phyloP scores from a whole-genome alignment of 2,797 vertebrate species.

The Melanotaenia nigrans region DNA sequence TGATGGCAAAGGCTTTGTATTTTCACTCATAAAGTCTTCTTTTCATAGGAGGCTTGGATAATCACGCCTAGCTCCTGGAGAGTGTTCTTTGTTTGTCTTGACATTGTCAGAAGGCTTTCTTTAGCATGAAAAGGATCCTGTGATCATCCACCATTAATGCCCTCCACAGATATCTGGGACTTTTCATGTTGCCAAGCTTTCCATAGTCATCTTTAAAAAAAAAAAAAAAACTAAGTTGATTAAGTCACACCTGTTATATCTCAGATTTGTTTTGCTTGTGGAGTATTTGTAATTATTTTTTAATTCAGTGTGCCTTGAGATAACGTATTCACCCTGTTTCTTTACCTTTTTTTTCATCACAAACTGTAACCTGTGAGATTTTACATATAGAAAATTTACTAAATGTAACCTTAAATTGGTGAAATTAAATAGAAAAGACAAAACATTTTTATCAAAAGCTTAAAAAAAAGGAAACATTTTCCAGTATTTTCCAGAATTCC shows the following conservation, averaged over 20 bases:
- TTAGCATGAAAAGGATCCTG: neutral
- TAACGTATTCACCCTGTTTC: too few species aligned
- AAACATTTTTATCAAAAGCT: constrained; percentile 2
- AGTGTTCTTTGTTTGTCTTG: neutral
- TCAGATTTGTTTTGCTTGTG: neutral
- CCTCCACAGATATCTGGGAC: neutral
- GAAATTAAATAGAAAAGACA: neutral
- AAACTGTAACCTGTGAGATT: too few species aligned
- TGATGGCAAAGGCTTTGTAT: neutral
- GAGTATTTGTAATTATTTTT: too few species aligned
- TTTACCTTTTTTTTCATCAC: too few species aligned
- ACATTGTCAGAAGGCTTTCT: neutral
- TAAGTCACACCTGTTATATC: neutral
- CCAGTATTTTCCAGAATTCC: constrained; percentile 6
- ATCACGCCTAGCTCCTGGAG: neutral
- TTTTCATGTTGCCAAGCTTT: neutral
- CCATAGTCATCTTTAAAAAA: neutral
- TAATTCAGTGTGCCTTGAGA: too few species aligned
- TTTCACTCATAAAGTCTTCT: neutral
- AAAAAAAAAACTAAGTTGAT: too few species aligned
- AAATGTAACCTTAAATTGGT: too few species aligned
- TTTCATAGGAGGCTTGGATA: neutral
- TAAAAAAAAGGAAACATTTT: constrained; percentile 3
- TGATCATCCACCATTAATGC: neutral
- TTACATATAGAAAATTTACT: too few species aligned